phyloP scores from a whole-genome alignment of 2,888 invertebrate genomes.

The Macrostomum cliftonense region DNA sequence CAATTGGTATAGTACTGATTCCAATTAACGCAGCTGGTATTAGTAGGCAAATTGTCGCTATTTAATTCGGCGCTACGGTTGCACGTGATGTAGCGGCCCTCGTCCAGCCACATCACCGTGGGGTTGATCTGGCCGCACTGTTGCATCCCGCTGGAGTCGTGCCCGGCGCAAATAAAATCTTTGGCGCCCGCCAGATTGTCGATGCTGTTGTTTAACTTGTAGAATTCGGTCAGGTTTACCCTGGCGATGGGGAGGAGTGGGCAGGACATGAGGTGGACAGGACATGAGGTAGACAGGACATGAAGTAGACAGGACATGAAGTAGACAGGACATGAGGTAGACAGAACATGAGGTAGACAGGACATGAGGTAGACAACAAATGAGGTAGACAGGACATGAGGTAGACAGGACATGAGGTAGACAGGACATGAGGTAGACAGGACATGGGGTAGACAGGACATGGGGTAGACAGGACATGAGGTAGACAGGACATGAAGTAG shows the following conservation, averaged over 20 bases:
- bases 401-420: no score
- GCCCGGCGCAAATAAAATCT: conserved; percentile 88
- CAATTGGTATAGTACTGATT: conserved; percentile 93
- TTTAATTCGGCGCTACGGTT: conserved; percentile 50
- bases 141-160: conserved; percentile 85
- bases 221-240: conserved; percentile 20
- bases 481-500: no score
- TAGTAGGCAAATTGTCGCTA: conserved; percentile 41
- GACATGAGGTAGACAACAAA: no score
- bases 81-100: conserved; percentile 54
- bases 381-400: no score
- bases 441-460: no score
- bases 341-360: no score
- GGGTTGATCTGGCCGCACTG: conserved; percentile 49
- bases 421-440: no score
- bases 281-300: neutral
- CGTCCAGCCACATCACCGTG: conserved; percentile 49
- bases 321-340: no score
- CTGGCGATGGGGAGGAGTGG: conserved; percentile 16
- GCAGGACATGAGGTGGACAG: no score
- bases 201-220: conserved; percentile 15
- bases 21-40: conserved; percentile 77
- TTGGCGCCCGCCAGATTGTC: conserved; percentile 37
- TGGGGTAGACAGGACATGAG: no score
- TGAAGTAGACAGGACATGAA: no score